A percentile compares a stretch with the other conserved stretches of the same genome.
Conservation (phyloP, 2,113 vertebrate species). For the Poecile atricapillus region DNA sequence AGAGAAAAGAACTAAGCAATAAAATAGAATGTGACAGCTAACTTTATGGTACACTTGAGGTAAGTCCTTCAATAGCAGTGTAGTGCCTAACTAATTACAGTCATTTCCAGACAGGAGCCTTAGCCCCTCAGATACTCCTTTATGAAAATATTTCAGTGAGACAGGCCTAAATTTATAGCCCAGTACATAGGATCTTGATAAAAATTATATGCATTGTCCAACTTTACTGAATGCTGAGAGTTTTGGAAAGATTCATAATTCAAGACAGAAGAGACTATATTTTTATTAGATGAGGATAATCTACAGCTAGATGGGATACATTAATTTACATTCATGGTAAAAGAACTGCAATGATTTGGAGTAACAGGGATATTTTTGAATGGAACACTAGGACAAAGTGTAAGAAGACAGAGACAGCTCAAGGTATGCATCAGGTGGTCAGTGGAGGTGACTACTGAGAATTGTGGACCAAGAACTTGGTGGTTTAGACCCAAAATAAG, state of each 20-base stretch:
- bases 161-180: background rate
- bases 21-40: background rate
- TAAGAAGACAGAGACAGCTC: background rate
- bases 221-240: background rate
- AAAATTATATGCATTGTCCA: background rate
- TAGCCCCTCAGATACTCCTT: background rate
- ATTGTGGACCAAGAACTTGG: background rate
- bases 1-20: background rate
- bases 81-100: background rate
- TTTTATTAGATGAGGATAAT: background rate
- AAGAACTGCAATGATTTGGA: background rate
- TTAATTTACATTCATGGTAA: background rate
- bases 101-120: background rate
- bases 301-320: background rate
- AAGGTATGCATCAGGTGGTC: background rate
- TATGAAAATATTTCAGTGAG: background rate
- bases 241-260: background rate
- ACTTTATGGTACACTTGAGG: background rate
- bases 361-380: background rate
- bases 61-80: background rate
- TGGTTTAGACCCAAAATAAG: background rate
- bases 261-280: background rate
- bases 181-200: background rate
- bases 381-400: background rate
- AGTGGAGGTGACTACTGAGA: background rate